Conservation (phyloP, 2,888 invertebrate genomes). For the Agrochola lota region DNA sequence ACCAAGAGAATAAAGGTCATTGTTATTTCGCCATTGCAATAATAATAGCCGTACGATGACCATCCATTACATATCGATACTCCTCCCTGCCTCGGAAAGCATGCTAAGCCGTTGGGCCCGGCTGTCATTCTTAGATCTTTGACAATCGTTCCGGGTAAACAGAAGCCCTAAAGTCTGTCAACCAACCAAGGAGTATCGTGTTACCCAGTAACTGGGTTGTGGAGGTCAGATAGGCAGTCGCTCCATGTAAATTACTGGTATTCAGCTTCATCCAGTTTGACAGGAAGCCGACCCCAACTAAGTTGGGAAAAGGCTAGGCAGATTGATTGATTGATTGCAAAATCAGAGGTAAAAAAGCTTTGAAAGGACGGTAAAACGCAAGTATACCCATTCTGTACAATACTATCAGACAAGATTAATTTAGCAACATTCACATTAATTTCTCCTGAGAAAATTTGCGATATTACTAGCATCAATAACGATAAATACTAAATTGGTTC, state of each 20-base stretch:
- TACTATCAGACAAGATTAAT: background rate
- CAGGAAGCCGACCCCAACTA: background rate
- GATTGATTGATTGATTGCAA: background rate
- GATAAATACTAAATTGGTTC: slow-evolving; percentile 39
- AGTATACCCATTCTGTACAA: background rate
- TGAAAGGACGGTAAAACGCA: background rate
- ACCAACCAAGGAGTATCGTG: background rate
- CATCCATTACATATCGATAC: background rate
- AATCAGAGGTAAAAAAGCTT: background rate
- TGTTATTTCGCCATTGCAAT: too few species aligned
- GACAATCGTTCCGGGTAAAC: background rate
- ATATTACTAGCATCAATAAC: slow-evolving; percentile 32
- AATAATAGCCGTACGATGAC: too few species aligned
- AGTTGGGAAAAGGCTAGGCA: background rate
- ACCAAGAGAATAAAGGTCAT: too few species aligned
- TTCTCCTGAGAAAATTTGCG: slow-evolving; percentile 48
- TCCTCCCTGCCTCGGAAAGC: background rate
- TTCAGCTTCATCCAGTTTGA: background rate
- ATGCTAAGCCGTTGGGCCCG: too few species aligned
- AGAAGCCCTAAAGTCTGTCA: background rate
- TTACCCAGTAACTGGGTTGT: background rate
- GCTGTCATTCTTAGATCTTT: background rate
- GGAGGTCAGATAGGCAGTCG: background rate
- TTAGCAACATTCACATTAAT: slow-evolving; percentile 23
- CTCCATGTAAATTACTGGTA: background rate